Evolutionary conservation across 1,140 invertebrate genomes (phyloP), one percentile per base, ranked within the genome.

Genomic region (Zaprionus taronus): DNA sequence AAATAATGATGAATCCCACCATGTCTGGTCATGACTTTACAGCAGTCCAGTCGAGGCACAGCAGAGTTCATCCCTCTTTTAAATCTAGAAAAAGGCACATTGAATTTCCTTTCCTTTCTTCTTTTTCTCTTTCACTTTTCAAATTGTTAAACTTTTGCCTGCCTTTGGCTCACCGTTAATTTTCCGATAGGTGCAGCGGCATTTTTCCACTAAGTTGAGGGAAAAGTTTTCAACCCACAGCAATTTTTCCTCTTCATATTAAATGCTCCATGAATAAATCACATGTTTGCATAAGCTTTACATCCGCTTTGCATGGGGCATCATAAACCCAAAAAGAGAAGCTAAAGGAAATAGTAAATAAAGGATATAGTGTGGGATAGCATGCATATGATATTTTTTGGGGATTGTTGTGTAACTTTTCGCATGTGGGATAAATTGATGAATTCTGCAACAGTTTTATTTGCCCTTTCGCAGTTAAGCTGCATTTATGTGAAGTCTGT

Each of bases 11-110:
- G 78, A 90, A 85, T 89, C 90, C 90, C 41, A 47, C n/a, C 80
- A 90, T 90, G 81, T 90, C 85, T 90, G 81, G 85, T 81, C 85
- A 81, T 78, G 83, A 76, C 72, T 83, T 58, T 70, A 28, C 72
- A 78, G 65, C 63, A 75, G 15, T n/a, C 38, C 38, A 7, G 38
- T 2, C 53, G 6, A 11, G 9, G 47, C 17, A 2, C 15, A 41
- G 31, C 9, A 34, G 38, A 41, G 38, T 49, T 17, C 47, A 49
- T 9, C n/a, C n/a, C 44, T 20, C 44, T 68, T 47, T 47, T 9
- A 47, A 47, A 5, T 17, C n/a, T 47, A 62, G 31, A n/a, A 55
- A 31, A 15, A 38, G 22, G 51, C 58, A 17, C n/a, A 51, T 12
- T 51, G 47, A 51, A 51, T 0, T 14, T 24, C 4, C 12, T 51